Base-by-base conservation (phyloP, 2,113 vertebrate genomes). In the Toxotes chatareus region DNA sequence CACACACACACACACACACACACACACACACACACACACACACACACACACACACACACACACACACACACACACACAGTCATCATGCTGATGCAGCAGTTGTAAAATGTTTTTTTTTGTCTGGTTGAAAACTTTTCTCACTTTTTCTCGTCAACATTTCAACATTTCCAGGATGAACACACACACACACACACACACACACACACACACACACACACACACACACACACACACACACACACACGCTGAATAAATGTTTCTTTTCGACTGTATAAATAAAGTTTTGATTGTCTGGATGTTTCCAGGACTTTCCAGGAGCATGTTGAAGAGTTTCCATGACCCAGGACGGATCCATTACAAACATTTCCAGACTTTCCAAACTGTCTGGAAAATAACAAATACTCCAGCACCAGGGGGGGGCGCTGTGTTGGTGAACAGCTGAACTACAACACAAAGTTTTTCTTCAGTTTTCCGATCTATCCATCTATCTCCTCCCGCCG, bases 11-110 rank as follows among this genome's bases (percentile, higher is more conserved):
- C 55, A 68, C 57, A 61, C 71, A 38, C 67, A 55, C 73, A 47
- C 31, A 21, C 23, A 2, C 0, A 7, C 73, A 34, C 49, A 56
- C 70, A 60, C 70, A 34, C 59, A 40, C 44, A 66, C 49, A 44
- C 53, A 68, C 69, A 73, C 78, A 69, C 53, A 67, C 72, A 62
- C 71, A 51, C 61, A 21, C 49, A 60, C 44, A 62, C 73, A 72
- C 74, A 74, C 55, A 68, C 57, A 61, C 71, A 38, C 68, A 55
- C 73, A 55, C 32, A 21, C 27, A 2, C 0, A 8, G 16, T 42
- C 14, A 6, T 63, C 10, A 0, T 69, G 83, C 83, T 86, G 83
- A 88, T 44, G 38, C 80, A 74, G 80, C 69, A 82, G 49, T 27
- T 27, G 27, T 40, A 36, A 73, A 56, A 36, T 44, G 46, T 71